Base-by-base conservation (phyloP, 2,888 invertebrate genomes). In the Caenorhabditis doughertyi region DNA sequence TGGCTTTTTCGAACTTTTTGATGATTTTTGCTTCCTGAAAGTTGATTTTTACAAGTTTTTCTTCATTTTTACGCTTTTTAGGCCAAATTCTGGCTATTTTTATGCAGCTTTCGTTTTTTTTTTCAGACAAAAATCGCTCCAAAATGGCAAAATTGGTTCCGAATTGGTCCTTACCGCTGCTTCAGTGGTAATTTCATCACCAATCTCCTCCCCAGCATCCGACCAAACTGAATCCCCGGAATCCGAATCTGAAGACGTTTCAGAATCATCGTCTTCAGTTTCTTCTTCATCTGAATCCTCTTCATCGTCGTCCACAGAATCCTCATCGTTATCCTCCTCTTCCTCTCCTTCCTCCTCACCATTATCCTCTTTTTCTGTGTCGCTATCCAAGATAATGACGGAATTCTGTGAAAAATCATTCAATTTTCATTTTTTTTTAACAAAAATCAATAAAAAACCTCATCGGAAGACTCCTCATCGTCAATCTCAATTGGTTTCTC, bases 1-100 rank as follows among this genome's bases (percentile, higher is more conserved):
- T 71, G 1, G 84, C 83, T 23, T 49, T 68, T 47, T 84, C 79
- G 35, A 83, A 87, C 7, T 79, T 79, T 67, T 60, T 67, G 21
- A 86, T 39, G 13, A 83, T 80, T 27, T 79, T 55, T 1, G 83
- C 87, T 79, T 87, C 87, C 86, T 86, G 55, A 47, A 79, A 65
- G 25, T 13, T 13, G 21, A 29, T 27, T 55, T 29, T 29, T 27
- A 27, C 5, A 29, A 32, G n/a, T 44, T n/a, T 13, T 4, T 44
- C 0, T 11, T 44, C 16, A 44, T 16, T 35, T 9, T 35, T 35
- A 35, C n/a, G n/a, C n/a, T n/a, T n/a, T n/a, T n/a, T n/a, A n/a
- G n/a, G n/a, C n/a, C n/a, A n/a, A n/a, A n/a, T n/a, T n/a, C n/a
- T n/a, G n/a, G n/a, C n/a, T n/a, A n/a, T n/a, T n/a, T n/a, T n/a